Evolutionary conservation across 2,888 invertebrate species (phyloP), one percentile per base, ranked within the genome.

Genomic region (Pseudoips prasinana): DNA sequence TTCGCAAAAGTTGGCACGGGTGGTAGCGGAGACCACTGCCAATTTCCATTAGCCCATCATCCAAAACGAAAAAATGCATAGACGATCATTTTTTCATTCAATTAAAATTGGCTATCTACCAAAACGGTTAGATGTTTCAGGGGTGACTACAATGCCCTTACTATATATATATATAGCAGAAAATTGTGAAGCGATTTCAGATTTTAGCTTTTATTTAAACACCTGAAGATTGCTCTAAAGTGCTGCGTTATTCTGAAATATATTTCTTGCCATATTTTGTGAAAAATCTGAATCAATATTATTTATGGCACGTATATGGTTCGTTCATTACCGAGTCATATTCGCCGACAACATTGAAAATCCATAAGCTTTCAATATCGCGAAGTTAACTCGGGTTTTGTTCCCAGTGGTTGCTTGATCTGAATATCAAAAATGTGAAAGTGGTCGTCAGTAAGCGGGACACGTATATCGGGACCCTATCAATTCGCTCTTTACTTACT

Each of bases 1-100:
- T 80, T 74, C 71, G 83, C 86, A 83, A 85, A 86, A 88, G 78
- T 88, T 88, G 87, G 87, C 87, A 87, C 80, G 81, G 64, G 48
- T 63, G 74, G 76, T 73, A 72, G 63, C 66, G 73, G 82, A 81
- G 74, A 80, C 83, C 83, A 84, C 74, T 88, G 87, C 88, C 88
- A 88, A 87, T 88, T 87, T 87, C 87, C 88, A 87, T 87, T 87
- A 87, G 76, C 86, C 80, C 84, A 85, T 88, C 87, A 86, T 80
- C 80, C 86, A 85, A 87, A 86, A 84, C 84, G 85, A 86, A 88
- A 86, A 88, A 86, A 81, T 77, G 85, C 83, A 85, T 80, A 82
- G 84, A 82, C 84, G 81, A 85, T 82, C 81, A 84, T 82, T 87
- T 88, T 88, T 88, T 85, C 76, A 86, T 87, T 88, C 87, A 87